phyloP scores from a whole-genome alignment of 2,888 invertebrate genomes.

The Xestobium rufovillosum region DNA sequence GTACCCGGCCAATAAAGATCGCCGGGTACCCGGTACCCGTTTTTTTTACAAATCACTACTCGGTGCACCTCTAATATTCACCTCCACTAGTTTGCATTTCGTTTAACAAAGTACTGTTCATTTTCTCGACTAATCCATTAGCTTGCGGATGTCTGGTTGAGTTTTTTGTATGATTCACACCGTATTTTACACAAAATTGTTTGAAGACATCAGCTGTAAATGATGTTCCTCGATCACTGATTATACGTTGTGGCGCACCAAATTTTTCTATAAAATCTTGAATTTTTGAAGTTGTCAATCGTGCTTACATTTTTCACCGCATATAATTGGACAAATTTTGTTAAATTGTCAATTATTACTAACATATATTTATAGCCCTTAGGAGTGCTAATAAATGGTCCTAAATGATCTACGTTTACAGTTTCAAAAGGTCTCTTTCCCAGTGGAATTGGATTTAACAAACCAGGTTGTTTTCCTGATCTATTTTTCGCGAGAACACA shows the following conservation, averaged over 20 bases:
- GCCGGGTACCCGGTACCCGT: no score
- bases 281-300: no score
- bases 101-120: constrained; percentile 8
- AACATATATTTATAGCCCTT: constrained; percentile 22
- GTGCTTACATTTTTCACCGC: constrained; percentile 18
- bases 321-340: constrained; percentile 18
- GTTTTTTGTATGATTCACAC: constrained; percentile 8
- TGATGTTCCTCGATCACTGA: constrained; percentile 20
- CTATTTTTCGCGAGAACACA: no score
- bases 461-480: constrained; percentile 16
- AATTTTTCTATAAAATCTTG: no score
- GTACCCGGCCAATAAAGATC: no score
- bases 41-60: no score
- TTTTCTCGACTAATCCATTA: constrained; percentile 9
- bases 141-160: constrained; percentile 10
- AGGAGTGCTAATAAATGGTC: constrained; percentile 20
- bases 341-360: constrained; percentile 27
- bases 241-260: no score
- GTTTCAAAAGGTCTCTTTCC: constrained; percentile 24
- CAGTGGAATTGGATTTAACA: constrained; percentile 24
- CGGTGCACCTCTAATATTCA: no score
- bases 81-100: no score
- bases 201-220: constrained; percentile 23
- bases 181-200: constrained; percentile 14
- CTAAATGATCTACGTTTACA: constrained; percentile 24